A percentile compares a stretch with the other conserved stretches of the same genome.
These are phyloP conservation scores for Erpobdella octoculata DNA, from an alignment of 2,888 invertebrate genomes.

Conservation along the genomic window DNA sequence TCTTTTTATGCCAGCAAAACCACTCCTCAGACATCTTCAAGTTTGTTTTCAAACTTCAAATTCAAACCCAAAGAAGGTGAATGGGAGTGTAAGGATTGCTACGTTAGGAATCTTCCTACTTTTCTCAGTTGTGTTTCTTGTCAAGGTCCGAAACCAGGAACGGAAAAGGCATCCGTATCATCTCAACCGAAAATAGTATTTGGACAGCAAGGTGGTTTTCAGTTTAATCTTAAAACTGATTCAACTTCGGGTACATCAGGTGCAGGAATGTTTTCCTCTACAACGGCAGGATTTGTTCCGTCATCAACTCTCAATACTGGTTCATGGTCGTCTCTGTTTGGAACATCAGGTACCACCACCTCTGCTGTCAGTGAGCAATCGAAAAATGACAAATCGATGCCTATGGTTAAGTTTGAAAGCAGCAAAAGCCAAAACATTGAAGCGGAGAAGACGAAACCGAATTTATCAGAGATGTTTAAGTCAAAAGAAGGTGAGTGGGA, in stretches of 20 bases:
- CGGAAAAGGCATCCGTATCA: constrained; percentile 17
- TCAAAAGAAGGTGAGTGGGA: constrained; percentile 61
- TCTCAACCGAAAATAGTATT: not conserved
- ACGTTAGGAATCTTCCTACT: constrained; percentile 57
- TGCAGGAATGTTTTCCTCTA: not conserved
- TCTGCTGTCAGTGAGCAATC: too few species aligned
- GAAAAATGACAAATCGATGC: too few species aligned
- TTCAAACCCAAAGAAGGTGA: constrained; percentile 58
- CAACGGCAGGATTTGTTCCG: not conserved
- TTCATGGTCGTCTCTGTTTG: too few species aligned
- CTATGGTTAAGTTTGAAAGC: too few species aligned
- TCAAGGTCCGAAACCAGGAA: constrained; percentile 44
- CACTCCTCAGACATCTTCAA: not conserved
- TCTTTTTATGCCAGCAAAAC: too few species aligned
- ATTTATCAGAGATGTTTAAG: constrained; percentile 55
- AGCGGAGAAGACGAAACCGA: not conserved
- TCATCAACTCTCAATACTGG: too few species aligned
- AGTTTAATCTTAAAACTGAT: not conserved
- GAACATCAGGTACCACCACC: too few species aligned
- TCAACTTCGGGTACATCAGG: not conserved
- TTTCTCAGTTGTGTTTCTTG: constrained; percentile 45
- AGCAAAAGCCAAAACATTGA: not conserved
- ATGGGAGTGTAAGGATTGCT: constrained; percentile 65
- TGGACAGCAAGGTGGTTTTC: not conserved
- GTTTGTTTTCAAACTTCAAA: constrained; percentile 35